Base-by-base conservation (phyloP, 2,113 vertebrate genomes). In the Ochotona princeps region DNA sequence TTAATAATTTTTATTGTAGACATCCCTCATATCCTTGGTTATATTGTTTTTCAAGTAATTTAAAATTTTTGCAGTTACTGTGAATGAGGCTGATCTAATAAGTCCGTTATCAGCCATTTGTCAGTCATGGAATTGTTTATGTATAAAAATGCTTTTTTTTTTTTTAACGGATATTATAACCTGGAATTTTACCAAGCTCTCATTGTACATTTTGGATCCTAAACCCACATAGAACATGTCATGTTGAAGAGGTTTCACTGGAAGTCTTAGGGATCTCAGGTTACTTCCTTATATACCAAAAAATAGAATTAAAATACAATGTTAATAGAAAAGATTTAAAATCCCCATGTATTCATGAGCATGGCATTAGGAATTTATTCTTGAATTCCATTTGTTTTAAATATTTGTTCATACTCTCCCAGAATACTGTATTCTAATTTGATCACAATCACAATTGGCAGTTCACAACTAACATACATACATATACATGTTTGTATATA, bases 391-490 rank as follows among this genome's bases (percentile, higher is more conserved):
- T 11, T 26, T 18, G 18, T 32, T 44, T 32, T 82, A 65, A 65
- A 82, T 15, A 0, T 26, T 54, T 47, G 83, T 69, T 67, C 47
- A 61, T 44, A 28, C 95, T 96, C 97, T 96, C 81, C 96, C 90
- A 93, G 23, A 97, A 91, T 96, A 97, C 94, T 93, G 90, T 90
- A 94, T 73, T 92, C 78, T 63, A 44, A 35, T 65, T 23, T 74
- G 21, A 17, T 73, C 30, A 73, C 8, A 61, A 63, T 73, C 15
- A 38, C 57, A 69, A 87, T 30, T 75, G 26, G 23, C 9, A 61
- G 54, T 17, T 57, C 21, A 87, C 80, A 30, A 67, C 4, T 67
- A 14, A 49, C 67, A 63, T n/a, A 44, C 28, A 18, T n/a, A 32
- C 4, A 38, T 51, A 72, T 72, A 26, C 20, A 38, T 1, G 61